These are phyloP conservation scores for Machaerirhynchus nigripectus DNA, from an alignment of 2,113 vertebrate genomes.

Conservation along the genomic window DNA sequence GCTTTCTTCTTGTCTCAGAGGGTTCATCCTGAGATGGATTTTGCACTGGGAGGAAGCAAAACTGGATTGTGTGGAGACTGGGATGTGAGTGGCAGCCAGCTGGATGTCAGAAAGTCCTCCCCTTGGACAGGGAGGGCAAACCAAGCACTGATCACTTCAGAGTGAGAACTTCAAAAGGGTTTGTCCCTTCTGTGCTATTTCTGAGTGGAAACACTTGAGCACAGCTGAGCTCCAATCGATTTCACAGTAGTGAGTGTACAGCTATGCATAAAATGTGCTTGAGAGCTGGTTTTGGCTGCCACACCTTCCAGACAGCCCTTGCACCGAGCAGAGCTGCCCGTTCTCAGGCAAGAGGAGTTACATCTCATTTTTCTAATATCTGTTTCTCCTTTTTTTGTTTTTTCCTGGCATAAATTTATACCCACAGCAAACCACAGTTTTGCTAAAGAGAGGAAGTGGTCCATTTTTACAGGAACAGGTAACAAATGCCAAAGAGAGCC, in stretches of 20 bases:
- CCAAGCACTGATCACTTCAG: background rate
- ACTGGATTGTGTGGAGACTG: background rate
- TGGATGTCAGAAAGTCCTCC: background rate
- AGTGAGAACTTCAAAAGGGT: background rate
- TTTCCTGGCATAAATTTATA: background rate
- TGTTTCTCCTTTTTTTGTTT: slow-evolving; percentile 3
- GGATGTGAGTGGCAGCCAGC: background rate
- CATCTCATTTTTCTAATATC: slow-evolving; percentile 4
- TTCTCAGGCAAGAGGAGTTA: background rate
- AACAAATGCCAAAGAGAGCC: background rate
- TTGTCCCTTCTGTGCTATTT: background rate
- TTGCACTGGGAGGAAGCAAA: background rate
- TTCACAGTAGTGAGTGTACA: background rate
- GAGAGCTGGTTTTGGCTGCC: background rate
- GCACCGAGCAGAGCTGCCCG: background rate
- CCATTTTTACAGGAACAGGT: slow-evolving; percentile 19
- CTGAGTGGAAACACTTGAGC: background rate
- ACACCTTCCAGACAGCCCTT: background rate
- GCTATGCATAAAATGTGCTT: background rate
- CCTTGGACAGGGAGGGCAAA: background rate
- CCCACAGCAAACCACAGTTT: background rate
- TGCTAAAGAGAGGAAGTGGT: slow-evolving; percentile 3
- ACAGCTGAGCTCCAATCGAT: background rate
- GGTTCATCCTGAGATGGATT: background rate
- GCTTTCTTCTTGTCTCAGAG: background rate